phyloP scores from a whole-genome alignment of 2,113 vertebrate species.

The Bujurquina vittata region DNA sequence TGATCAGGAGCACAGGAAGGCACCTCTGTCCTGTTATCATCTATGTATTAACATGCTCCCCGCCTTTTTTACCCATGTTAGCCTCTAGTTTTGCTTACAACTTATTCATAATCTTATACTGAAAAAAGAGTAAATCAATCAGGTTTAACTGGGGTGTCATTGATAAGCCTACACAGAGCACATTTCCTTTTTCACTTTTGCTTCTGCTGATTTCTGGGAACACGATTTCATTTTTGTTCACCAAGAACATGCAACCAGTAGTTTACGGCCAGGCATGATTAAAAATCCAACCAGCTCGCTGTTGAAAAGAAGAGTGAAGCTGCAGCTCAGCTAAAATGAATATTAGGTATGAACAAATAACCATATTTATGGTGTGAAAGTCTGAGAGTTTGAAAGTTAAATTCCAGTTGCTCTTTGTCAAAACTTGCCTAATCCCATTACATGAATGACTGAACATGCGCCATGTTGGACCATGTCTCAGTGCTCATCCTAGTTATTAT shows the following conservation, averaged over 20 bases:
- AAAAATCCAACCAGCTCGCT: neutral
- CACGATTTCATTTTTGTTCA: neutral
- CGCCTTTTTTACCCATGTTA: neutral
- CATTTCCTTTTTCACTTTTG: neutral
- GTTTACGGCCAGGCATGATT: neutral
- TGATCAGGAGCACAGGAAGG: neutral
- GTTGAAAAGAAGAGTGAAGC: neutral
- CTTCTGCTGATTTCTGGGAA: neutral
- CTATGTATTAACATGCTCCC: neutral
- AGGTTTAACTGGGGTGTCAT: neutral
- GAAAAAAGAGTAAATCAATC: neutral
- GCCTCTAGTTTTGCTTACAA: neutral
- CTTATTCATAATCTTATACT: neutral
- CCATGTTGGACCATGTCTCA: conserved; percentile 4
- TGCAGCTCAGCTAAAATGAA: neutral
- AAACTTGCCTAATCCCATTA: conserved; percentile 28
- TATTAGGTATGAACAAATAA: neutral
- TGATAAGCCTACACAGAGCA: neutral
- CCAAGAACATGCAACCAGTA: neutral
- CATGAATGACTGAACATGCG: conserved; percentile 34
- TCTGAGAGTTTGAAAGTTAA: neutral
- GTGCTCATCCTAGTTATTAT: neutral
- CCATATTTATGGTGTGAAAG: neutral
- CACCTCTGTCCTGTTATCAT: neutral
- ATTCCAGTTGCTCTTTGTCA: conserved; percentile 10